Base-by-base conservation (phyloP, 2,797 vertebrate species). In the Poeciliopsis infans region DNA sequence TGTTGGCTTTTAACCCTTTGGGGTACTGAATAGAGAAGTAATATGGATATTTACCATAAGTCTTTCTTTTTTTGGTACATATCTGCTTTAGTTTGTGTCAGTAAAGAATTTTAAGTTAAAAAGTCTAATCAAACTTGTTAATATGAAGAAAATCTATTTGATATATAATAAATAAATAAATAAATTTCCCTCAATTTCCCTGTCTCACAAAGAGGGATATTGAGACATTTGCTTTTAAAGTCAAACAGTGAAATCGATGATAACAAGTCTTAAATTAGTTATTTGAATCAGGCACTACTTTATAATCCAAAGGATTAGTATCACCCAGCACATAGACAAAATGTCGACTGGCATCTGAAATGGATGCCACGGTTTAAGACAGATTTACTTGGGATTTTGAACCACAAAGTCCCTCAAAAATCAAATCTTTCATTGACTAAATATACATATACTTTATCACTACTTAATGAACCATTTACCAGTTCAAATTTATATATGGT, bases 1-100 rank as follows among this genome's bases (percentile, higher is more conserved):
- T 96, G 96, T 96, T 96, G 96, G 95, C 96, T 96, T 95, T 96
- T 96, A 96, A 96, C 96, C 95, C 96, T 94, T 96, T 89, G 85
- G 91, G 89, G 87, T 85, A 87, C 89, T 91, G 91, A 89, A 88
- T 88, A 79, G 61, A 88, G 72, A 83, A 86, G 49, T 86, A 77
- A 86, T 89, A 86, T 75, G 77, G 86, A 93, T 89, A 81, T 87
- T 79, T 83, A 79, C 49, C 87, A 76, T 73, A 4, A 90, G 88
- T 81, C 64, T 31, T 43, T 83, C 79, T 88, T 74, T 86, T 33
- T 64, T 79, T 76, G 12, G 87, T 28, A 72, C 5, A 81, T 81
- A 79, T 81, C 66, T 90, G 70, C 28, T 82, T 31, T 20, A 86
- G 80, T 20, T 70, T 31, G 79, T 71, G 20, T 87, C 76, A 79